Evolutionary conservation across 2,113 vertebrate genomes (phyloP).

Genomic region (Limnothrissa miodon): DNA sequence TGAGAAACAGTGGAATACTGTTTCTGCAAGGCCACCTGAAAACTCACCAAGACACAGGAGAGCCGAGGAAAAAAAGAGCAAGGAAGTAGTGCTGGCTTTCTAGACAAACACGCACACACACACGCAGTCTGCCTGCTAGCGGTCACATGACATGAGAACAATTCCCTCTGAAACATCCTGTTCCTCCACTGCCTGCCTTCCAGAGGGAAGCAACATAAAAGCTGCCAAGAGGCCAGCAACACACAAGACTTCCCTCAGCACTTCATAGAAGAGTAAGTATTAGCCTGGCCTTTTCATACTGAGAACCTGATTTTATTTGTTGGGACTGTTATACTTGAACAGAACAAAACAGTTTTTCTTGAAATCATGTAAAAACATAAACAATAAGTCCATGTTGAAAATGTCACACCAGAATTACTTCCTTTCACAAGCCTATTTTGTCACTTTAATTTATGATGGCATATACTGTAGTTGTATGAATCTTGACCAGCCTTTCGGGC

Average conservation of each 20-base stretch:
- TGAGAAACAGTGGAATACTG: not conserved
- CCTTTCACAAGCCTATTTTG: not conserved
- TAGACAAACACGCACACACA: not conserved
- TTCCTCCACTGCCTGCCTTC: constrained; percentile 41
- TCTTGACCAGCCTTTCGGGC: not conserved
- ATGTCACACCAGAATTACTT: not conserved
- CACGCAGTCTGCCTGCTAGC: constrained; percentile 18
- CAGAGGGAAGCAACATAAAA: not conserved
- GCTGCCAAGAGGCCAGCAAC: not conserved
- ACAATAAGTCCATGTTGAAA: not conserved
- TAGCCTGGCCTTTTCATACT: constrained; percentile 41
- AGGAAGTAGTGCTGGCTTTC: not conserved
- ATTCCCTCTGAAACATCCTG: constrained; percentile 54
- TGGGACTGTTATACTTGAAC: constrained; percentile 11
- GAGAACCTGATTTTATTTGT: constrained; percentile 35
- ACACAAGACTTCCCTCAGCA: not conserved
- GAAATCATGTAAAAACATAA: not conserved
- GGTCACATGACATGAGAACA: constrained; percentile 51
- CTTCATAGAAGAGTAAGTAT: constrained; percentile 37
- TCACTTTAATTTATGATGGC: not conserved
- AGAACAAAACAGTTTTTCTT: not conserved
- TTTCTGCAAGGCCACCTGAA: not conserved
- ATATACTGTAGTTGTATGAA: not conserved
- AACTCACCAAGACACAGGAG: not conserved
- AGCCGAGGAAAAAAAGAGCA: not conserved